Base-by-base conservation (phyloP, 2,797 vertebrate species). In the Tragelaphus eurycerus region DNA sequence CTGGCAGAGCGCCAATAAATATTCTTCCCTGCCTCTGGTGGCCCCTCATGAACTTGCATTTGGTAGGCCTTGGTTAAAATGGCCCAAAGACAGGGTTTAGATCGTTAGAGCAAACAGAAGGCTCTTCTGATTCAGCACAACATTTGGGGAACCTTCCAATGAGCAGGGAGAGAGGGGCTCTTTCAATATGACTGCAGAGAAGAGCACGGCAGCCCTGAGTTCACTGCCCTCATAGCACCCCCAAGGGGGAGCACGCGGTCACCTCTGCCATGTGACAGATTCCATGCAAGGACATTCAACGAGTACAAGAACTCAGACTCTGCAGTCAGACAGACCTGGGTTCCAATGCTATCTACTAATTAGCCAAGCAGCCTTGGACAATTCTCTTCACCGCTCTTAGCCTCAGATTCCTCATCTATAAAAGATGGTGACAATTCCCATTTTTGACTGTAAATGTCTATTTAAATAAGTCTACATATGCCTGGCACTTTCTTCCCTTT, bases 141-240 rank as follows among this genome's bases (percentile, higher is more conserved):
- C 6, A 38, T 4, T 64, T 50, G 31, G 62, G 21, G 46, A 10
- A 10, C 43, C 50, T 96, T 62, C 48, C 43, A 82, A 11, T 34
- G 21, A 86, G 17, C 29, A 76, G 31, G 43, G 84, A 85, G 52
- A 3, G 59, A 84, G 8, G 46, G 43, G 3, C 1, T 19, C 50
- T 95, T 46, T 85, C 76, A 23, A 1, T 9, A 52, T 0, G 2
- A 38, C 31, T 50, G 21, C 19, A 52, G 19, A 12, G 31, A 38
- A 74, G 74, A 87, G 52, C 25, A 6, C 3, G 78, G 19, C 4
- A 31, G 81, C 23, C 38, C 46, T 12, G 78, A 74, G 19, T 1
- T 74, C n/a, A 7, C 11, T 7, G 8, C 21, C 74, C 60, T 13
- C 29, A 17, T 0, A 13, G 25, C 52, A 7, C 9, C 3, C 43